phyloP scores from a whole-genome alignment of 2,888 invertebrate species.

The Cyclophora albipunctata region DNA sequence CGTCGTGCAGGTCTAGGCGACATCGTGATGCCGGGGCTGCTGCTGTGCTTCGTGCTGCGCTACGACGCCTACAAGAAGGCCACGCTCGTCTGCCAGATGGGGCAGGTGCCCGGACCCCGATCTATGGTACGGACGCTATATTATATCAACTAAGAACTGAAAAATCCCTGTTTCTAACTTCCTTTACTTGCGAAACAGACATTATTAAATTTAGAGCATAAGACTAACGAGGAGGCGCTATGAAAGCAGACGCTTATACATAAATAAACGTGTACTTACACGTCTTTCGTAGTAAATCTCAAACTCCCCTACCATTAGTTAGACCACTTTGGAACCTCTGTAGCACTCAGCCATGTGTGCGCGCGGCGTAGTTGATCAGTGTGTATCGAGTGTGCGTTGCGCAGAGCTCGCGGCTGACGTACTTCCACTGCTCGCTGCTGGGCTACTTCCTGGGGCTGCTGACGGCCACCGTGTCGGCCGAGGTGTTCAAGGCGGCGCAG shows the following conservation, averaged over 20 bases:
- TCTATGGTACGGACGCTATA: conserved; percentile 48
- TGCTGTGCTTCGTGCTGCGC: conserved; percentile 96
- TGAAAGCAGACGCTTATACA: too few relatives aligned
- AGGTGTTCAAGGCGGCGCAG: conserved; percentile 98
- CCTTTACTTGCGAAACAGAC: too few relatives aligned
- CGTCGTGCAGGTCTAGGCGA: conserved; percentile 79
- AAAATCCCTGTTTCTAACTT: too few relatives aligned
- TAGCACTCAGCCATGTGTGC: too few relatives aligned
- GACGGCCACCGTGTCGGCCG: conserved; percentile 97
- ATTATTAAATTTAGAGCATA: too few relatives aligned
- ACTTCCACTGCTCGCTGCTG: conserved; percentile 98
- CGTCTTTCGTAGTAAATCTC: too few relatives aligned
- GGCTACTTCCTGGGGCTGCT: conserved; percentile 97
- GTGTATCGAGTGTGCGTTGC: not conserved
- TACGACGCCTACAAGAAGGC: conserved; percentile 98
- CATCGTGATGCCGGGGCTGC: conserved; percentile 95
- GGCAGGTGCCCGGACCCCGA: conserved; percentile 74
- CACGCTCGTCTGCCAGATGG: conserved; percentile 81
- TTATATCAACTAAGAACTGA: not conserved
- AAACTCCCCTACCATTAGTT: too few relatives aligned
- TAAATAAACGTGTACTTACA: too few relatives aligned
- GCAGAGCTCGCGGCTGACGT: conserved; percentile 84
- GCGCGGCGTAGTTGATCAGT: too few relatives aligned
- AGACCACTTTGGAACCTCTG: too few relatives aligned
- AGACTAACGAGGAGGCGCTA: too few relatives aligned